phyloP scores from a whole-genome alignment of 2,888 invertebrate species.

The Tridacna gigas region DNA sequence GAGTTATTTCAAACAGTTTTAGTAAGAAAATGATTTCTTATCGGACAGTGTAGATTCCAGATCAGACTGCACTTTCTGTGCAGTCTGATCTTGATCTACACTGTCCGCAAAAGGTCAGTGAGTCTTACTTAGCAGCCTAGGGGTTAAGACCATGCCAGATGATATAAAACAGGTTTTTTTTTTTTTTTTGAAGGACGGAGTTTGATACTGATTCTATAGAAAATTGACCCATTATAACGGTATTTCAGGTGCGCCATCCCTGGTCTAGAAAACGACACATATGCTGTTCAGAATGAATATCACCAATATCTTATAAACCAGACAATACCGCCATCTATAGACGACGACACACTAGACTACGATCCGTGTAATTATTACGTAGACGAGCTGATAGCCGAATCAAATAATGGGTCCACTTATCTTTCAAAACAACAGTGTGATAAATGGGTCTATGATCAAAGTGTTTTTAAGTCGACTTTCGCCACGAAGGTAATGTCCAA shows the following conservation, averaged over 20 bases:
- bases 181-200: no score
- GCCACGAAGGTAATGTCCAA: constrained; percentile 10
- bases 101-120: no score
- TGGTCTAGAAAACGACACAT: constrained; percentile 72
- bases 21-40: no score
- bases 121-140: no score
- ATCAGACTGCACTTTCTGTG: no score
- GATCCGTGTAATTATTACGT: constrained; percentile 52
- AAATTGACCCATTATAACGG: not conserved
- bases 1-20: no score
- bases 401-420: not conserved
- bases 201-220: not conserved
- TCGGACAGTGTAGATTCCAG: no score
- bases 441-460: constrained; percentile 68
- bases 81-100: no score
- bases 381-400: not conserved
- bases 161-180: no score
- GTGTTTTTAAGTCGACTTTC: constrained; percentile 60
- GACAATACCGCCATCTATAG: constrained; percentile 62
- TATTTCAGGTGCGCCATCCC: constrained; percentile 71
- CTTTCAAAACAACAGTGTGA: constrained; percentile 40
- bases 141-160: no score
- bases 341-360: constrained; percentile 42
- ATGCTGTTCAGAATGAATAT: constrained; percentile 55
- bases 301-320: constrained; percentile 64